phyloP scores from a whole-genome alignment of 2,888 invertebrate species.

The Coleophora flavipennella region DNA sequence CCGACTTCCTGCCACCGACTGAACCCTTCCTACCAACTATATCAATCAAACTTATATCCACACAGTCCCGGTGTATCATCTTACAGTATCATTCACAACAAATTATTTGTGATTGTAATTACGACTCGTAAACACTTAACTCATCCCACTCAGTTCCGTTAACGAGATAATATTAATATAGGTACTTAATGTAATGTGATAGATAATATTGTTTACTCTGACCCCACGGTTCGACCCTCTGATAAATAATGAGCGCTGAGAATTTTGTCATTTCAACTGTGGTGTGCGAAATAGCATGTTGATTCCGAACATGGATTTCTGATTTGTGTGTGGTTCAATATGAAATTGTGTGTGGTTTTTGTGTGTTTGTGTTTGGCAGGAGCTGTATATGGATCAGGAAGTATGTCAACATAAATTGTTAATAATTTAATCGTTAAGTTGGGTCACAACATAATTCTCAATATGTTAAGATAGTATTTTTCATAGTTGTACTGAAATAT shows the following conservation, averaged over 20 bases:
- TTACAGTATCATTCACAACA: conserved; percentile 32
- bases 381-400: conserved; percentile 44
- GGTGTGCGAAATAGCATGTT: conserved; percentile 32
- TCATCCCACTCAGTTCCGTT: conserved; percentile 20
- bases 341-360: conserved; percentile 53
- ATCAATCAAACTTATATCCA: conserved; percentile 1
- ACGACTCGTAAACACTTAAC: conserved; percentile 22
- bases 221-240: conserved; percentile 43
- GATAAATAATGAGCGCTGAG: conserved; percentile 31
- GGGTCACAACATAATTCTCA: too few relatives aligned
- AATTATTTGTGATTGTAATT: conserved; percentile 25
- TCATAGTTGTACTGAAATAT: too few relatives aligned
- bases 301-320: conserved; percentile 35
- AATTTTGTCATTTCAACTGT: conserved; percentile 47
- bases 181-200: conserved; percentile 46
- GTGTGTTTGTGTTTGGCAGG: conserved; percentile 49
- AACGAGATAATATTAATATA: conserved; percentile 5
- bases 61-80: conserved; percentile 19
- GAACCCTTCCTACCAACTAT: conserved; percentile 5
- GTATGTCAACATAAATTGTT: conserved; percentile 30
- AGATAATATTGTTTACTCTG: conserved; percentile 57
- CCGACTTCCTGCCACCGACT: conserved; percentile 24
- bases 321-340: conserved; percentile 33
- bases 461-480: too few relatives aligned
- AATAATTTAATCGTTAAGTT: too few relatives aligned